Evolutionary conservation across 2,888 invertebrate species (phyloP), one percentile per base, ranked within the genome.

Genomic region (Anthrax anthrax): DNA sequence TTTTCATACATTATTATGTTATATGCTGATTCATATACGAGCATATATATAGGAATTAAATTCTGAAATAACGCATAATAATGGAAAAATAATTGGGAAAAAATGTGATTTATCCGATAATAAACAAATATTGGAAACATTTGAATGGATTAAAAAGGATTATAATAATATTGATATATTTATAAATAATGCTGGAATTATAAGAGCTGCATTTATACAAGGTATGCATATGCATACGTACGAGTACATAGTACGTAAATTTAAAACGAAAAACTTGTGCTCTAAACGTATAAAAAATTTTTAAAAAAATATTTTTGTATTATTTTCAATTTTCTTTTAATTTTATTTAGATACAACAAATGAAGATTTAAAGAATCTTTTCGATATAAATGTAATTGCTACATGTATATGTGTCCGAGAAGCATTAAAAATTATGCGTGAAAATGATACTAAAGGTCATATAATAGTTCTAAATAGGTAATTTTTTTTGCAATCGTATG

Each of bases 401-500:
- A 61, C 74, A 1, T 70, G 74, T 29, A 65, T 77, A 16, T 74
- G 76, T 51, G 64, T 74, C 3, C 67, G 75, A 38, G 77, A 79
- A 58, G 70, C 75, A 0, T 56, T 74, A 0, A 70, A 71, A 47
- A 64, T 71, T 0, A 76, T 80, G 75, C 67, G 66, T 32, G 67
- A 68, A 29, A 62, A 67, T 36, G 62, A 67, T 2, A 62, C 67
- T 2, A 70, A 71, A 39, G 78, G 77, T 0, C 78, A 80, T 52
- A 73, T 80, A 50, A 67, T 81, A 44, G 70, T 77, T 44, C 69
- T 80, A 46, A 77, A 75, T 60, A 80, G 78, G 78, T 76, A 55
- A 53, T 36, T 47, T n/a, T n/a, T n/a, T n/a, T n/a, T n/a, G n/a
- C n/a, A n/a, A n/a, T n/a, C n/a, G n/a, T n/a, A n/a, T n/a, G n/a